Base-by-base conservation (phyloP, 2,888 invertebrate species). In the Hofmannophila pseudospretella region DNA sequence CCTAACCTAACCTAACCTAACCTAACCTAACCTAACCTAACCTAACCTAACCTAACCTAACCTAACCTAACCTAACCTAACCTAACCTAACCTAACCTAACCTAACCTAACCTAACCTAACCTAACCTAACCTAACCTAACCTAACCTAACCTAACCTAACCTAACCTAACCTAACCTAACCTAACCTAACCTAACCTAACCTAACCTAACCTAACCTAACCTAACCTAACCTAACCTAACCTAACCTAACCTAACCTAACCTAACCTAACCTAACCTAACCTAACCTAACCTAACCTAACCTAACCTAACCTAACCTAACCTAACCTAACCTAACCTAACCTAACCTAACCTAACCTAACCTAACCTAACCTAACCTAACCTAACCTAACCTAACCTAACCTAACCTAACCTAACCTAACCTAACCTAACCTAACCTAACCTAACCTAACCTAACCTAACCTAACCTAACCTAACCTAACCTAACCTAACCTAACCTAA, bases 241-340 rank as follows among this genome's bases (percentile, higher is more conserved):
- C 39, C 45, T 47, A 37, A 35, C n/a, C 39, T 34, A 44, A 44
- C 42, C 44, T 43, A n/a, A 44, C 44, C 42, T 44, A 35, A 28
- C 35, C 29, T 35, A 35, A 35, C 35, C 29, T 35, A 35, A 35
- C 35, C 35, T 35, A 44, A 44, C 37, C 37, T 36, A 31, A 31
- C 34, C 32, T 43, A 36, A 41, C 34, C 31, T 43, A 36, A 44
- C 38, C 35, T 35, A 35, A 35, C 35, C 35, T 35, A 36, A 36
- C 36, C 36, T 36, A 36, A 36, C 36, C 43, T 36, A 44, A 43
- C 43, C 42, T 43, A 36, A 45, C n/a, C 40, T 40, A 40, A 40
- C 40, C 40, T 40, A 40, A 36, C 40, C 40, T 40, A 36, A 36
- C 40, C 36, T 40, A 36, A 36, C 36, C 40, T 36, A 36, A 40